These are phyloP conservation scores for Phalacrocorax aristotelis DNA, from an alignment of 2,113 vertebrate species.

Conservation along the genomic window DNA sequence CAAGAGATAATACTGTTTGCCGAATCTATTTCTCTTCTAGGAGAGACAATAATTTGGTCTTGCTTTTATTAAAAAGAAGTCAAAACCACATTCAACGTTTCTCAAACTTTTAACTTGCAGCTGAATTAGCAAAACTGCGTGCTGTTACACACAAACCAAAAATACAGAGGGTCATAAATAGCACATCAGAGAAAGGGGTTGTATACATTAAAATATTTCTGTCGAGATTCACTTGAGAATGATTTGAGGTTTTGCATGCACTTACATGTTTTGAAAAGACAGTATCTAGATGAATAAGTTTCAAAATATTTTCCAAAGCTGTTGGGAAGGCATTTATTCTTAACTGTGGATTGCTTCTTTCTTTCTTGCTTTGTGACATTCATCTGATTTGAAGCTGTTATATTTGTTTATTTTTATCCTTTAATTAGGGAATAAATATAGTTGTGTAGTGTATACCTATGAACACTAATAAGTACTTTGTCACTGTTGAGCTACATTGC, in stretches of 20 bases:
- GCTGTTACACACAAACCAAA: background rate
- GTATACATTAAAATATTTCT: background rate
- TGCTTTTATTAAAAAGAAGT: background rate
- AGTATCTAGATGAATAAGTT: background rate
- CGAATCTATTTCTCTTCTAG: background rate
- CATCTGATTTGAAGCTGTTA: background rate
- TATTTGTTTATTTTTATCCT: background rate
- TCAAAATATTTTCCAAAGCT: background rate
- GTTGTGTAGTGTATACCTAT: background rate
- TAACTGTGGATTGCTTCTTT: background rate
- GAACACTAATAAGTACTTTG: background rate
- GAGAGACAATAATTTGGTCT: constrained; percentile 10
- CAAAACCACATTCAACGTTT: background rate
- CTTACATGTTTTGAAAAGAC: background rate
- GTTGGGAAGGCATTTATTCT: background rate
- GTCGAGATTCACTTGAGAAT: background rate
- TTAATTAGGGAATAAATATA: background rate
- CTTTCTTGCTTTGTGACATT: background rate
- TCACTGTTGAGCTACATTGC: background rate
- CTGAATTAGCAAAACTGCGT: background rate
- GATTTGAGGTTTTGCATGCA: background rate
- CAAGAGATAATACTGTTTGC: constrained; percentile 14
- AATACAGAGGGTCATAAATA: background rate
- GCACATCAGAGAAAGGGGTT: background rate
- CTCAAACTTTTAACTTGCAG: background rate